Percentiles rank a stretch among this genome's conserved stretches.
phyloP scores from a whole-genome alignment of 2,888 invertebrate genomes.

The Calameuta filiformis region DNA sequence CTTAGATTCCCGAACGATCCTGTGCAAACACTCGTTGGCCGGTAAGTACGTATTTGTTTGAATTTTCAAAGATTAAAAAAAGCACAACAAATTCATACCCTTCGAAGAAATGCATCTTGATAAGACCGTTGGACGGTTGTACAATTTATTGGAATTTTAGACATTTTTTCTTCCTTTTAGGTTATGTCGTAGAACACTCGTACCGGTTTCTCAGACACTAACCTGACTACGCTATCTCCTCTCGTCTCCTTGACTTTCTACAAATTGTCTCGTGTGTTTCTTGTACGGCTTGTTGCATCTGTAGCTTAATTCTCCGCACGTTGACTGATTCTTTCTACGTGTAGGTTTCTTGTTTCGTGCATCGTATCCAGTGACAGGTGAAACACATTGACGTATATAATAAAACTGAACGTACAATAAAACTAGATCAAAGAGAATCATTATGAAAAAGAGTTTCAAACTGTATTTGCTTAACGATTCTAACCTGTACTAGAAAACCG shows the following conservation, averaged over 20 bases:
- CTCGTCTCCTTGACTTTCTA: conserved; percentile 7
- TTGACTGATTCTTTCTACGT: conserved; percentile 32
- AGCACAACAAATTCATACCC: background rate
- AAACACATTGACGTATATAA: background rate
- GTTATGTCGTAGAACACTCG: background rate
- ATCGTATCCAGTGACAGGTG: background rate
- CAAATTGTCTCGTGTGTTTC: conserved; percentile 58
- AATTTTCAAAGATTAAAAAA: background rate
- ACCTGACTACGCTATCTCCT: background rate
- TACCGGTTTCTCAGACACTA: background rate
- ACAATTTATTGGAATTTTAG: background rate
- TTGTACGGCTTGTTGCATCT: conserved; percentile 50
- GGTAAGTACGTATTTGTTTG: background rate
- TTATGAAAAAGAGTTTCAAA: background rate
- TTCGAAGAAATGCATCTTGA: background rate
- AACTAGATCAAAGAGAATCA: background rate
- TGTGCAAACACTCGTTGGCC: background rate
- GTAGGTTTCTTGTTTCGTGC: background rate
- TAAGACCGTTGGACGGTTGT: background rate
- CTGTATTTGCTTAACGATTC: background rate
- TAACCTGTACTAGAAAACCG: background rate
- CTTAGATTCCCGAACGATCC: background rate
- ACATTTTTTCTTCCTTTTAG: background rate
- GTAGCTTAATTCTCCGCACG: conserved; percentile 59
- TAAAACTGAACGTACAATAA: background rate